phyloP scores from a whole-genome alignment of 2,113 vertebrate genomes.

The Casuarius casuarius region DNA sequence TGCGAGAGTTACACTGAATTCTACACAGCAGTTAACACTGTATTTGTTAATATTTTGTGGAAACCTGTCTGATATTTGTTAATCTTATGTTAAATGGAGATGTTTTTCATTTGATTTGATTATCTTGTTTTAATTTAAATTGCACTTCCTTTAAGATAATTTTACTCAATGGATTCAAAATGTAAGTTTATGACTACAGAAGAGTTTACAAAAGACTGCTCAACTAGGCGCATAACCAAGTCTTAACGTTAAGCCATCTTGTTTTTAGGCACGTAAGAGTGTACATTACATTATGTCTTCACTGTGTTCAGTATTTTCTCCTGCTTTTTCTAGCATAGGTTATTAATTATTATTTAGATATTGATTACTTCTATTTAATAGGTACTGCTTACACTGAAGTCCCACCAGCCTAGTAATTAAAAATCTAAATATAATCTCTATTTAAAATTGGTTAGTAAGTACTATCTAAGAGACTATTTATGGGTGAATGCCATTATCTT shows the following conservation, averaged over 20 bases:
- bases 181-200: neutral
- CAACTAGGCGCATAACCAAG: neutral
- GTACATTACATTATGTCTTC: neutral
- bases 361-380: neutral
- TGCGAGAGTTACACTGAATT: neutral
- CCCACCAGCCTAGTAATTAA: neutral
- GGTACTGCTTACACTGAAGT: neutral
- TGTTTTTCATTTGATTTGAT: neutral
- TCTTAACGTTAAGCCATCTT: neutral
- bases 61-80: neutral
- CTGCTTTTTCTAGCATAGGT: neutral
- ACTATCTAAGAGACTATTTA: neutral
- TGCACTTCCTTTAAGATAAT: neutral
- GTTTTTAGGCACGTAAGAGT: neutral
- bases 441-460: neutral
- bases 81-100: neutral
- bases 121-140: neutral
- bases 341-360: neutral
- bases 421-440: neutral
- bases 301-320: neutral
- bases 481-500: neutral
- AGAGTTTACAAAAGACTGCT: neutral
- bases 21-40: neutral
- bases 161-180: neutral
- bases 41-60: neutral